Evolutionary conservation across 2,113 vertebrate species (phyloP), one percentile per base, ranked within the genome.

Genomic region (Lepus americanus): DNA sequence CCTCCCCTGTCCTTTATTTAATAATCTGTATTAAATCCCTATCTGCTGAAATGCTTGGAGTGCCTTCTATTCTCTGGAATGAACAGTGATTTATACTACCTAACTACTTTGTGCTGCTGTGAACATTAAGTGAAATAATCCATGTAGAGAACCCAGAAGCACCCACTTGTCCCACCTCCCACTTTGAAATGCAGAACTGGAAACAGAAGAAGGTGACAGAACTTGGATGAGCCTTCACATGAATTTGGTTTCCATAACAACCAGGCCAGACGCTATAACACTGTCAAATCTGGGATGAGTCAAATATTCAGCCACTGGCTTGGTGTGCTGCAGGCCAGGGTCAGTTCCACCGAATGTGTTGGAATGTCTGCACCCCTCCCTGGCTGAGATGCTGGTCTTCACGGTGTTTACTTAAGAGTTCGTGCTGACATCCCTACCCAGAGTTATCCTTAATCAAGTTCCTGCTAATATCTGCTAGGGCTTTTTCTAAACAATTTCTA

Each of bases 391-490:
- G 63, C 87, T 73, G 78, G 36, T 51, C 83, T 77, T 87, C 87
- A 53, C 36, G 90, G 9, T 84, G 78, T 96, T 97, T 1, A 70
- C 59, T 31, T 44, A 95, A 1, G 63, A 80, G 33, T 69, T 64
- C 81, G 87, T 92, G 36, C 61, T 96, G 92, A n/a, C 19, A 74
- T n/a, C 9, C 49, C 36, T 94, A 82, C 44, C 55, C 66, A 92
- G 79, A 36, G 9, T 25, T 93, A 81, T 94, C 93, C 83, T 86
- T 55, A 73, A 94, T 82, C 89, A 86, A 88, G 86, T 82, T 96
- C 95, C 90, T 87, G 69, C 44, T 88, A 94, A 96, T 95, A 63
- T 82, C 27, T 96, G 20, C 92, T 87, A 96, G 88, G 55, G 92
- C 77, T 72, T 17, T 31, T 92, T 86, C 92, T 86, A 79, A 94